These are phyloP conservation scores for Drosophila tanythrix DNA, from an alignment of 2,888 invertebrate genomes.

Conservation along the genomic window DNA sequence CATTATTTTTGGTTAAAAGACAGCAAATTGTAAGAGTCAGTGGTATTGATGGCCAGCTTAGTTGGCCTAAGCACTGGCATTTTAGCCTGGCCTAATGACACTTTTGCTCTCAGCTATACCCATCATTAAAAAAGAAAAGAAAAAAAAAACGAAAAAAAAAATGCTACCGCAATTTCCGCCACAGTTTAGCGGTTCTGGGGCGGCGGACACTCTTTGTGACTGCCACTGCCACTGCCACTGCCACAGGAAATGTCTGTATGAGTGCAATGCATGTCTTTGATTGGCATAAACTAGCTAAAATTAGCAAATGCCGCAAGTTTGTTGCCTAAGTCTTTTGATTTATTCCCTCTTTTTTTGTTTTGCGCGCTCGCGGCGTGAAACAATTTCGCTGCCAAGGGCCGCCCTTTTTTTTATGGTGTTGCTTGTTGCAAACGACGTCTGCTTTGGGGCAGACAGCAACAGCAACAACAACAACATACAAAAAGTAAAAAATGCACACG, in stretches of 20 bases:
- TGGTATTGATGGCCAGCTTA: slow-evolving; percentile 22
- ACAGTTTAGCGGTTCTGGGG: slow-evolving; percentile 58
- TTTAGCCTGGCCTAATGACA: slow-evolving; percentile 68
- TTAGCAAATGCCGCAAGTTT: slow-evolving; percentile 62
- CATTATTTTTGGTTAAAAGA: slow-evolving; percentile 22
- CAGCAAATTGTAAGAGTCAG: slow-evolving; percentile 22
- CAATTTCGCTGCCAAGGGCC: slow-evolving; percentile 77
- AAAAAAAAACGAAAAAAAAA: neutral
- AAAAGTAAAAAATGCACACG: slow-evolving; percentile 44
- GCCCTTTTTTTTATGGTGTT: slow-evolving; percentile 45
- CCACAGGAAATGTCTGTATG: slow-evolving; percentile 63
- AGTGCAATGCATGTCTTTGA: slow-evolving; percentile 48
- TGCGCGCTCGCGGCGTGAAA: slow-evolving; percentile 53
- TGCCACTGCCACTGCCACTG: slow-evolving; percentile 3
- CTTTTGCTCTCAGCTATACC: slow-evolving; percentile 73
- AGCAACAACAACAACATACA: slow-evolving; percentile 3
- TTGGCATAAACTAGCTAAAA: slow-evolving; percentile 55
- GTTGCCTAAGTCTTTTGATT: slow-evolving; percentile 75
- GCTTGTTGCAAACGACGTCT: slow-evolving; percentile 50
- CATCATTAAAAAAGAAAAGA: slow-evolving; percentile 35
- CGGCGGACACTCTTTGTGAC: slow-evolving; percentile 38
- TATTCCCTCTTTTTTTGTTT: slow-evolving; percentile 3
- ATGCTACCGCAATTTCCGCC: slow-evolving; percentile 68
- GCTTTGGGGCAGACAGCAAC: slow-evolving; percentile 35
- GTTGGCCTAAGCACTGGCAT: slow-evolving; percentile 35